These are phyloP conservation scores for Mesitornis unicolor DNA, from an alignment of 2,113 vertebrate genomes.

Conservation along the genomic window DNA sequence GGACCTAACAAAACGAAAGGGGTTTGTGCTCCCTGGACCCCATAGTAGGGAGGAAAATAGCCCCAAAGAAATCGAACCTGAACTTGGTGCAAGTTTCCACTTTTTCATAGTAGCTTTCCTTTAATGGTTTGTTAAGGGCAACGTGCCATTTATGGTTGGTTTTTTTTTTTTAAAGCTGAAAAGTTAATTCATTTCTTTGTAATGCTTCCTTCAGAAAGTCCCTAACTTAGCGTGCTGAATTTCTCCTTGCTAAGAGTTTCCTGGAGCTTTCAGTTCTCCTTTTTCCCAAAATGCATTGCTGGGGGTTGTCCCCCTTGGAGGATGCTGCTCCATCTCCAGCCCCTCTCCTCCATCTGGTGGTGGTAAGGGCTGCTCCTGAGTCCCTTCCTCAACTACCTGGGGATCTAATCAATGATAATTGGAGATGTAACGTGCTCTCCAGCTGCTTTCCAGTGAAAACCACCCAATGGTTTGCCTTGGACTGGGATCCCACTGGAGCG, in stretches of 20 bases:
- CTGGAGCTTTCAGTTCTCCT: not conserved
- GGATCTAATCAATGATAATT: not conserved
- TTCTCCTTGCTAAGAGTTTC: not conserved
- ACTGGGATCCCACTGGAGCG: not conserved
- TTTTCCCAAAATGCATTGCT: not conserved
- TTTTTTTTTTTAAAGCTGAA: not conserved
- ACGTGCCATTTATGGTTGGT: fast-evolving
- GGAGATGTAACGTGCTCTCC: not conserved
- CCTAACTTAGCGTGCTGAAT: not conserved
- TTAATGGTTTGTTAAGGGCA: not conserved
- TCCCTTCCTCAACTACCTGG: not conserved
- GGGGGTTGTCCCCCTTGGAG: not conserved
- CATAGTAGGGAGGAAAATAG: not conserved
- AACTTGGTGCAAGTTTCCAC: not conserved
- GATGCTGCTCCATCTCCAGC: not conserved
- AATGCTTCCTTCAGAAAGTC: not conserved
- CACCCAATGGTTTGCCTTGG: not conserved
- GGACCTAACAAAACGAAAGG: not conserved
- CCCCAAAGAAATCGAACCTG: not conserved
- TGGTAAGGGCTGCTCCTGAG: not conserved
- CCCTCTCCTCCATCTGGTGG: not conserved
- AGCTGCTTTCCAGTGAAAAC: not conserved
- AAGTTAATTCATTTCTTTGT: not conserved
- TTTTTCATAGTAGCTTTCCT: not conserved
- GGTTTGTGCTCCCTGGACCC: not conserved